Evolutionary conservation across 2,113 vertebrate genomes (phyloP).

Genomic region (Butastur rufipennis): DNA sequence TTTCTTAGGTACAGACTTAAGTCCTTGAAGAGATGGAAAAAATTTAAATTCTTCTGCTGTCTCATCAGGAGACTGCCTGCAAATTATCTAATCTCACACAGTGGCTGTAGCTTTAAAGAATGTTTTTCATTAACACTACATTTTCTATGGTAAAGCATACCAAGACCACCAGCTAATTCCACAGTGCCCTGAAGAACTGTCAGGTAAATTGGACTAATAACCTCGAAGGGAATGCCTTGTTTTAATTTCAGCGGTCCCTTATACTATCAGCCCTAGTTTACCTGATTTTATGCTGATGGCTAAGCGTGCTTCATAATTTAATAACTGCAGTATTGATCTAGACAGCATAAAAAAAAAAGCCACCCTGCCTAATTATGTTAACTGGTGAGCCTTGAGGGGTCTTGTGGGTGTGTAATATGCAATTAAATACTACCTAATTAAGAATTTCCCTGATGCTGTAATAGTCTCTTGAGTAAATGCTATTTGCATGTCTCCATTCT

Average conservation of each 20-base stretch:
- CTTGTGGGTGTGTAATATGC: not conserved
- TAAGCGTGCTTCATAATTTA: not conserved
- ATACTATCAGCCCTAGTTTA: not conserved
- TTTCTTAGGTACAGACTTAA: not conserved
- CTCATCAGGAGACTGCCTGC: not conserved
- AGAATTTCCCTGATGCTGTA: conserved; percentile 20
- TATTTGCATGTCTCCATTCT: conserved; percentile 41
- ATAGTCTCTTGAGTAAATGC: conserved; percentile 13
- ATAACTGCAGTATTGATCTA: conserved; percentile 46
- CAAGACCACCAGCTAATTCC: not conserved
- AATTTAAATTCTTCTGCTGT: not conserved
- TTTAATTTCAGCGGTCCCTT: not conserved
- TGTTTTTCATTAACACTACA: not conserved
- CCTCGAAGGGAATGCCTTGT: not conserved
- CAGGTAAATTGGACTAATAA: not conserved
- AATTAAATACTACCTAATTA: conserved; percentile 58
- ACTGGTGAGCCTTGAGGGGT: conserved; percentile 36
- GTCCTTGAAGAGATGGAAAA: not conserved
- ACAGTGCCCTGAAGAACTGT: not conserved
- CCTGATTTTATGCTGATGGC: not conserved
- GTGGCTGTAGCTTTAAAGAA: not conserved
- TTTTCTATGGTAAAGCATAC: not conserved
- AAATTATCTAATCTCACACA: not conserved
- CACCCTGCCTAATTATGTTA: conserved; percentile 9
- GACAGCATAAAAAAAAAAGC: not conserved